These are phyloP conservation scores for Lycorma delicatula DNA, from an alignment of 1,140 invertebrate species.

Conservation along the genomic window DNA sequence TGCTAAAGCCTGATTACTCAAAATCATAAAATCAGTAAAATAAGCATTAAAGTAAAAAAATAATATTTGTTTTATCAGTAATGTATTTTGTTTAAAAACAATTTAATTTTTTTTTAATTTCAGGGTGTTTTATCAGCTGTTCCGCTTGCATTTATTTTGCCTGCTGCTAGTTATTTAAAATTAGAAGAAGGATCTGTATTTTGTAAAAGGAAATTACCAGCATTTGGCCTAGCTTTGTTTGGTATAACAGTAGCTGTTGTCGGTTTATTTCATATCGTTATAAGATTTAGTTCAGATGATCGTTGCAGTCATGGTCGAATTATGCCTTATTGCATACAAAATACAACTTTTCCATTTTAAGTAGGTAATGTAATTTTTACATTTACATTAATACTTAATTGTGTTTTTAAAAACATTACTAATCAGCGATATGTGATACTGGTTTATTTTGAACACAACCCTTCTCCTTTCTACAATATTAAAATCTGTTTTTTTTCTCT, in stretches of 20 bases:
- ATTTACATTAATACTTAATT: too few species aligned
- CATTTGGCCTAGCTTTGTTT: constrained; percentile 58
- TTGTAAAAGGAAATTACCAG: constrained; percentile 61
- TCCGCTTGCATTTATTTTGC: constrained; percentile 76
- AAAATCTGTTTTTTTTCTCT: too few species aligned
- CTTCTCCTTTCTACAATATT: too few species aligned
- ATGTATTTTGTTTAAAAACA: too few species aligned
- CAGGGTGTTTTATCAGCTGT: constrained; percentile 77
- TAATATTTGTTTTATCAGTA: too few species aligned
- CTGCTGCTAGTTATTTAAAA: constrained; percentile 69
- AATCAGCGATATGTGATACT: too few species aligned
- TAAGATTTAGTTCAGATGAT: constrained; percentile 41
- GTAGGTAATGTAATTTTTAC: too few species aligned
- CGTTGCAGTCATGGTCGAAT: constrained; percentile 54
- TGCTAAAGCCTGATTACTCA: neutral
- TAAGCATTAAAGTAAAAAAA: neutral
- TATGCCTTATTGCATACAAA: constrained; percentile 51
- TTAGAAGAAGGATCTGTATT: constrained; percentile 62
- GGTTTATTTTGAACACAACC: too few species aligned
- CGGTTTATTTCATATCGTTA: constrained; percentile 48
- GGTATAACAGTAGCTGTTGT: constrained; percentile 59
- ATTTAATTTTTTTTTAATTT: constrained; percentile 27
- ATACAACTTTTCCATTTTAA: too few species aligned
- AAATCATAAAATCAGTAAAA: neutral
- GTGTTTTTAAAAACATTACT: too few species aligned